phyloP scores from a whole-genome alignment of 2,113 vertebrate species.

The Serinus canaria region DNA sequence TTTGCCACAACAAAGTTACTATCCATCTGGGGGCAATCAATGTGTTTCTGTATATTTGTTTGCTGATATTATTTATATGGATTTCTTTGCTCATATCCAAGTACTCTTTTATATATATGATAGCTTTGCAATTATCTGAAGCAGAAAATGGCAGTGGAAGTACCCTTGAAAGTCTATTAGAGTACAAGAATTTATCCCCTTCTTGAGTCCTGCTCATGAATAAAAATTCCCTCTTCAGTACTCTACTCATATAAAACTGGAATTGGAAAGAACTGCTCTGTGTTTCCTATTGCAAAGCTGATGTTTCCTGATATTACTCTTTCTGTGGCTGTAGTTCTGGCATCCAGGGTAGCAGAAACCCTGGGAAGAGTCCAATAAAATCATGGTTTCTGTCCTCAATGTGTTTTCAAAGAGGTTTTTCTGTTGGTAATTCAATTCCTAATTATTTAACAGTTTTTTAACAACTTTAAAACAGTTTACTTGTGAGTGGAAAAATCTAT shows the following conservation, averaged over 20 bases:
- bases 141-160: not conserved
- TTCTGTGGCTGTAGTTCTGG: constrained; percentile 28
- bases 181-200: constrained; percentile 2
- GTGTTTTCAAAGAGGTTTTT: constrained; percentile 40
- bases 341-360: not conserved
- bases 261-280: constrained; percentile 17
- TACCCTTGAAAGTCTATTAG: not conserved
- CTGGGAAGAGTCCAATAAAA: not conserved
- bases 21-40: not conserved
- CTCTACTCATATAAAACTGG: not conserved
- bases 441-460: constrained; percentile 25
- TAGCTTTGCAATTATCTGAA: not conserved
- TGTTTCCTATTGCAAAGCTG: not conserved
- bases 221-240: not conserved
- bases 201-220: not conserved
- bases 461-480: constrained; percentile 32
- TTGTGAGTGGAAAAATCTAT: constrained; percentile 52
- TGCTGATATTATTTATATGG: not conserved
- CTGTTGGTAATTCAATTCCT: not conserved
- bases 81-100: not conserved
- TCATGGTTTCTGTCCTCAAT: not conserved
- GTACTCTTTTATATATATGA: not conserved
- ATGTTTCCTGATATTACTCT: constrained; percentile 16
- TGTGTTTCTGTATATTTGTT: not conserved
- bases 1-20: not conserved